phyloP scores from a whole-genome alignment of 2,888 invertebrate genomes.

The Spatulosminthurus flaviceps region DNA sequence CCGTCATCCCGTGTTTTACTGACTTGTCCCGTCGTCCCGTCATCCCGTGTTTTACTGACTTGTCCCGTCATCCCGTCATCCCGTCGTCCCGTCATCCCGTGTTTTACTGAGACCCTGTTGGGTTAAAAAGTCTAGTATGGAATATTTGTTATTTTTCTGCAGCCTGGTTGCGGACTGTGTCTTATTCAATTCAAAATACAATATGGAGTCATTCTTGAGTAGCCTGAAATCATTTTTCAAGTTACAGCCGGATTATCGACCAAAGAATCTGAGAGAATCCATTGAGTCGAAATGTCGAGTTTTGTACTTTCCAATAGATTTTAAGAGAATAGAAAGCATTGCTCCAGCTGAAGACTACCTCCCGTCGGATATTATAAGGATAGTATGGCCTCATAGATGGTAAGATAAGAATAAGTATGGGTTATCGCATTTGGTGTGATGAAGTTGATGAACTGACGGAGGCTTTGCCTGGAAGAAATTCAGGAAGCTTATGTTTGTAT shows the following conservation, averaged over 20 bases:
- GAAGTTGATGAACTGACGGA: too few relatives aligned
- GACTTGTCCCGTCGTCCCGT: too few relatives aligned
- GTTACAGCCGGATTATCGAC: conserved; percentile 74
- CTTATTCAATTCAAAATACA: conserved; percentile 78
- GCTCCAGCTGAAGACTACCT: too few relatives aligned
- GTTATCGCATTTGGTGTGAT: too few relatives aligned
- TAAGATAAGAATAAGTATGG: conserved; percentile 63
- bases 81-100: too few relatives aligned
- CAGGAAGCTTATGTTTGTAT: conserved; percentile 39
- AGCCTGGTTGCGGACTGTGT: conserved; percentile 76
- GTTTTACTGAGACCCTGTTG: too few relatives aligned
- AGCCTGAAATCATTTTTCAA: conserved; percentile 73
- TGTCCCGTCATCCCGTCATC: too few relatives aligned
- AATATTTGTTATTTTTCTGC: too few relatives aligned
- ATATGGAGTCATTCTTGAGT: conserved; percentile 74
- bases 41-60: too few relatives aligned
- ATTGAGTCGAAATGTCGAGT: conserved; percentile 73
- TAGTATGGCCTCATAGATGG: conserved; percentile 81
- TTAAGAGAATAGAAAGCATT: conserved; percentile 58
- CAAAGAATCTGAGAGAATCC: conserved; percentile 70
- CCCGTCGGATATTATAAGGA: conserved; percentile 57
- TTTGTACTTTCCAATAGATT: conserved; percentile 73
- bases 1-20: too few relatives aligned
- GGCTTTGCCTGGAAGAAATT: neutral
- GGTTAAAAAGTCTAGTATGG: too few relatives aligned